A percentile compares a stretch with the other conserved stretches of the same genome.
phyloP scores from a whole-genome alignment of 1,140 invertebrate species.

The Bathynomus jamesi region DNA sequence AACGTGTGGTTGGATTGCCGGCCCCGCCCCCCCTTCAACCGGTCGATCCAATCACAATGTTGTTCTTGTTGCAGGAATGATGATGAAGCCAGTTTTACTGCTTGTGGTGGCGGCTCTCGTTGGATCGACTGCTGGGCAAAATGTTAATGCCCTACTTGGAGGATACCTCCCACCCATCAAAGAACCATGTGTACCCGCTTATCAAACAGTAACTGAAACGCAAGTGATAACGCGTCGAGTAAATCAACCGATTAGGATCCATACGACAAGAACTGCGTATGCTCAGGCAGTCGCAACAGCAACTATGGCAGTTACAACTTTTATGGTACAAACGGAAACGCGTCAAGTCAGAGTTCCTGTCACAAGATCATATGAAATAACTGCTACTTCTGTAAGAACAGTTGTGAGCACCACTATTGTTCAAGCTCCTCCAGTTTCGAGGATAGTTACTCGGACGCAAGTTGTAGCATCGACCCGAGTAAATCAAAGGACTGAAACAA shows the following conservation, averaged over 20 bases:
- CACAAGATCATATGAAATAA: slow-evolving; percentile 21
- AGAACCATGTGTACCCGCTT: slow-evolving; percentile 8
- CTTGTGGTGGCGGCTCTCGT: not conserved
- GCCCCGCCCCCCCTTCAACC: not conserved
- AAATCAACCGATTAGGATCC: slow-evolving; percentile 19
- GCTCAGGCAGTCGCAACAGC: slow-evolving; percentile 24
- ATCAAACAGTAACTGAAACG: slow-evolving; percentile 13
- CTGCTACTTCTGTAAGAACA: slow-evolving; percentile 16
- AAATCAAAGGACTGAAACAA: slow-evolving; percentile 19
- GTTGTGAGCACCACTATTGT: slow-evolving; percentile 4
- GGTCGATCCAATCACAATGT: not conserved
- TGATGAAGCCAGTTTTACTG: not conserved
- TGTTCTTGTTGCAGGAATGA: not conserved
- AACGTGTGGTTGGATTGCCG: not conserved
- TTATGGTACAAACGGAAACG: slow-evolving; percentile 24
- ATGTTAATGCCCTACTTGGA: slow-evolving; percentile 1
- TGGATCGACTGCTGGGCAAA: not conserved
- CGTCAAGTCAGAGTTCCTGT: slow-evolving; percentile 23
- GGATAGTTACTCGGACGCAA: slow-evolving; percentile 12
- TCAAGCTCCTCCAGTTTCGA: slow-evolving; percentile 16
- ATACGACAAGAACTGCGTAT: slow-evolving; percentile 12
- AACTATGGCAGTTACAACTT: slow-evolving; percentile 27
- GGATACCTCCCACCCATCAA: slow-evolving; percentile 20
- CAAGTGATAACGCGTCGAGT: slow-evolving; percentile 14
- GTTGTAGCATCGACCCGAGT: slow-evolving; percentile 19